Conservation (phyloP, 2,113 vertebrate genomes). For the Emydura subglobosa region DNA sequence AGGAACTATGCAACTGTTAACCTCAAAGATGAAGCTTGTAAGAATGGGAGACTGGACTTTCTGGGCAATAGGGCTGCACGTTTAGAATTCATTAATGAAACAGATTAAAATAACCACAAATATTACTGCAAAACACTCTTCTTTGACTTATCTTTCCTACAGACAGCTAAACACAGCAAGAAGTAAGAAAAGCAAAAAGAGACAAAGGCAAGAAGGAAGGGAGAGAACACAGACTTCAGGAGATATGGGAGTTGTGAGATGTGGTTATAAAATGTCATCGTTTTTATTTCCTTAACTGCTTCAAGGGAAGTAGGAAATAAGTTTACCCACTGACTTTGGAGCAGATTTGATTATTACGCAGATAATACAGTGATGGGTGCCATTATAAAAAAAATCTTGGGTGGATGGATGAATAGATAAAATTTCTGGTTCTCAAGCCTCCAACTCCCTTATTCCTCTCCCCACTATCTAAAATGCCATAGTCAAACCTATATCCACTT, state of each 20-base stretch:
- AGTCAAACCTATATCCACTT: background rate
- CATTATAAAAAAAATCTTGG: accelerated
- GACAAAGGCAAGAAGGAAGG: background rate
- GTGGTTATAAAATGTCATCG: no score
- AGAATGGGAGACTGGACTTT: background rate
- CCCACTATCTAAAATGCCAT: background rate
- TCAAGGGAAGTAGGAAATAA: background rate
- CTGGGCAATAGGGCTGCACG: background rate
- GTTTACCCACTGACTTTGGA: accelerated
- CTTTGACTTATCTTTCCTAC: background rate
- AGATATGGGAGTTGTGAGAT: background rate
- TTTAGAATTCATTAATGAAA: background rate
- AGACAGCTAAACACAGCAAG: background rate
- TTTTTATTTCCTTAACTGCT: no score
- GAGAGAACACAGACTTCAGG: background rate
- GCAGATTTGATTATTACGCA: background rate
- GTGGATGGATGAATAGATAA: background rate
- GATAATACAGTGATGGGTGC: background rate
- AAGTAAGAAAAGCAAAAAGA: background rate
- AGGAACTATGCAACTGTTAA: background rate
- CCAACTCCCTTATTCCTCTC: background rate
- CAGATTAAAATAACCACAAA: accelerated
- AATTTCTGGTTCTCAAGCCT: background rate
- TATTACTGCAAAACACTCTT: background rate
- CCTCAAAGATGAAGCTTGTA: background rate